Evolutionary conservation across 2,113 vertebrate species (phyloP).

Genomic region (Caranx ignobilis): DNA sequence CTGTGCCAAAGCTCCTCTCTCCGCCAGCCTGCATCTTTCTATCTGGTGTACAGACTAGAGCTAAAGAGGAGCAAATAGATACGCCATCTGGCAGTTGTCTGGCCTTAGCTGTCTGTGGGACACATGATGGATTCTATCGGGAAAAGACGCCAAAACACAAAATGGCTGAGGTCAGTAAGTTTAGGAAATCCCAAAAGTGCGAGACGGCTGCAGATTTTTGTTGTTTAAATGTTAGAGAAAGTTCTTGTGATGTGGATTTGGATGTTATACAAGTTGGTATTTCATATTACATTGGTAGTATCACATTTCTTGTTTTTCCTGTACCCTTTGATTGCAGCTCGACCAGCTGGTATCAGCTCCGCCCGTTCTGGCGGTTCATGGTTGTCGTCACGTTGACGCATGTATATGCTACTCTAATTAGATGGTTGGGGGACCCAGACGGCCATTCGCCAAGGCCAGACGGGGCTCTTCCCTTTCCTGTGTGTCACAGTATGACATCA

Average conservation of each 20-base stretch:
- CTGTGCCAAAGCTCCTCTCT: constrained; percentile 45
- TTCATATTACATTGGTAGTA: constrained; percentile 22
- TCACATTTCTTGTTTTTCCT: constrained; percentile 33
- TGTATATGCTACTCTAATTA: constrained; percentile 68
- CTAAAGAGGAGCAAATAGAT: constrained; percentile 77
- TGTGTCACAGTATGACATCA: constrained; percentile 75
- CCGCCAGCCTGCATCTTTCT: constrained; percentile 47
- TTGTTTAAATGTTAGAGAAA: constrained; percentile 33
- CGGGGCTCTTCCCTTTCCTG: constrained; percentile 61
- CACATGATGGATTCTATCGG: constrained; percentile 73
- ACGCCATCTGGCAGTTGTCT: constrained; percentile 77
- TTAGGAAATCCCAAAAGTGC: constrained; percentile 75
- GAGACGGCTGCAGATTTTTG: constrained; percentile 40
- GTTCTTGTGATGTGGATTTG: constrained; percentile 43
- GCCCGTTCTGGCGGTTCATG: constrained; percentile 55
- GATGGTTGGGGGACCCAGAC: constrained; percentile 62
- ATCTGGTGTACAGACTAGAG: constrained; percentile 49
- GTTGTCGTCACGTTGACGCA: constrained; percentile 72
- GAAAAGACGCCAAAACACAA: constrained; percentile 67
- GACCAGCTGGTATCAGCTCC: constrained; percentile 50
- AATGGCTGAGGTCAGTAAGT: constrained; percentile 70
- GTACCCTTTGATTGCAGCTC: constrained; percentile 17
- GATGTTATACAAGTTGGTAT: constrained; percentile 26
- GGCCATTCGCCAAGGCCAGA: constrained; percentile 60
- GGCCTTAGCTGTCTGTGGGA: constrained; percentile 72